Percentiles rank a stretch among this genome's conserved stretches.
Conservation (phyloP, 2,113 vertebrate species). For the Pyrgilauda ruficollis region DNA sequence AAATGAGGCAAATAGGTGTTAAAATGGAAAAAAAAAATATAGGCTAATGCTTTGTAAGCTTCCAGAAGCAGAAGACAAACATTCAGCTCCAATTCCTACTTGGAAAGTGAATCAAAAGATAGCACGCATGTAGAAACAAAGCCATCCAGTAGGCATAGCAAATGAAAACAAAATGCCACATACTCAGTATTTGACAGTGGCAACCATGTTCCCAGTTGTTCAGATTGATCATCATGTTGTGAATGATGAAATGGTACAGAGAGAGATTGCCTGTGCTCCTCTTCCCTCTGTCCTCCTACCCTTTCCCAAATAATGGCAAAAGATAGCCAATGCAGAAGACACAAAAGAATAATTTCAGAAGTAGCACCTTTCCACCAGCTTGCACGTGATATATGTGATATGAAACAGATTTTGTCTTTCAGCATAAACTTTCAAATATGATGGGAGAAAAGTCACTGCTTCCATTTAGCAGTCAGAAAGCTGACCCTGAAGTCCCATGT, state of each 20-base stretch:
- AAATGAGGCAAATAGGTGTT: background rate
- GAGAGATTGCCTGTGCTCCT: background rate
- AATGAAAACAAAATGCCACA: background rate
- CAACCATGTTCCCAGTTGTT: background rate
- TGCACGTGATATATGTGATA: background rate
- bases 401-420: background rate
- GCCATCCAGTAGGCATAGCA: background rate
- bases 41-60: background rate
- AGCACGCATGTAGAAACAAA: background rate
- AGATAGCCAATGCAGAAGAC: background rate
- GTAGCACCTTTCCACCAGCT: background rate
- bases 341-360: background rate
- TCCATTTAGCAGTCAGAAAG: background rate
- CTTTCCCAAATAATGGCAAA: background rate
- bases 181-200: background rate
- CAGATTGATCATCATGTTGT: background rate
- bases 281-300: background rate
- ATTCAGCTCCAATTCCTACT: background rate
- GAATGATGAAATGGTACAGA: background rate
- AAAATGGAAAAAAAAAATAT: background rate
- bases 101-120: background rate
- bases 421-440: background rate
- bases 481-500: background rate
- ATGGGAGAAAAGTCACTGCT: background rate
- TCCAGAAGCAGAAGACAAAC: background rate